Percentiles rank a stretch among this genome's conserved stretches.
Conservation (phyloP, 2,888 invertebrate species). For the Cabera pusaria region DNA sequence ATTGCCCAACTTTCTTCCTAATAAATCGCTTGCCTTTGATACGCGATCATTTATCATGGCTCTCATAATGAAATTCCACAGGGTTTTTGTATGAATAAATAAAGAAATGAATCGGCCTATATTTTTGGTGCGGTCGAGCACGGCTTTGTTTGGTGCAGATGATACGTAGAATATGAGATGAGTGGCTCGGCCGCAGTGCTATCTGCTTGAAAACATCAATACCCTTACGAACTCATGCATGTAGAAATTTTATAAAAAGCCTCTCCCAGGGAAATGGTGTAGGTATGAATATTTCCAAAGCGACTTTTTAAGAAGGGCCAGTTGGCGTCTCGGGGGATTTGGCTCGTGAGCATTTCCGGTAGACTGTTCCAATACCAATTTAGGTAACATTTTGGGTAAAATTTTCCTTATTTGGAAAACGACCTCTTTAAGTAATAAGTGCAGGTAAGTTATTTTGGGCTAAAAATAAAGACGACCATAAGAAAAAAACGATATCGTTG, state of each 20-base stretch:
- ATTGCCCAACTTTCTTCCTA: slow-evolving; percentile 62
- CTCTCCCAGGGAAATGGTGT: slow-evolving; percentile 48
- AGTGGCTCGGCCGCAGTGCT: slow-evolving; percentile 21
- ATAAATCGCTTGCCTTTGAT: slow-evolving; percentile 60
- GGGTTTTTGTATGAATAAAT: slow-evolving; percentile 40
- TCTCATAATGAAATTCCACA: slow-evolving; percentile 38
- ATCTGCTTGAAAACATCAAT: slow-evolving; percentile 36
- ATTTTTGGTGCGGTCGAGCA: slow-evolving; percentile 25
- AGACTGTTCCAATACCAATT: no score
- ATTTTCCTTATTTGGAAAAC: no score
- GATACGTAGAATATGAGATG: slow-evolving; percentile 38
- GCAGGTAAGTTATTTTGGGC: no score
- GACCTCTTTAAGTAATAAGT: no score
- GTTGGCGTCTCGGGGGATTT: slow-evolving; percentile 43
- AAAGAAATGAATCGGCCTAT: slow-evolving; percentile 35
- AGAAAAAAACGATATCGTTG: no score
- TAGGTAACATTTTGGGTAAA: no score
- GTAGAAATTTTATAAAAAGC: slow-evolving; percentile 48
- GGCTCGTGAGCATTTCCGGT: slow-evolving; percentile 8
- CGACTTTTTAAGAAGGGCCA: slow-evolving; percentile 47
- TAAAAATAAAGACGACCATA: no score
- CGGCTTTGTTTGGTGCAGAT: slow-evolving; percentile 32
- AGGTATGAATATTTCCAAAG: slow-evolving; percentile 47
- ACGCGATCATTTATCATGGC: slow-evolving; percentile 51
- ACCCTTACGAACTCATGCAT: slow-evolving; percentile 44